phyloP scores from a whole-genome alignment of 2,113 vertebrate genomes.

The Diadophis punctatus region DNA sequence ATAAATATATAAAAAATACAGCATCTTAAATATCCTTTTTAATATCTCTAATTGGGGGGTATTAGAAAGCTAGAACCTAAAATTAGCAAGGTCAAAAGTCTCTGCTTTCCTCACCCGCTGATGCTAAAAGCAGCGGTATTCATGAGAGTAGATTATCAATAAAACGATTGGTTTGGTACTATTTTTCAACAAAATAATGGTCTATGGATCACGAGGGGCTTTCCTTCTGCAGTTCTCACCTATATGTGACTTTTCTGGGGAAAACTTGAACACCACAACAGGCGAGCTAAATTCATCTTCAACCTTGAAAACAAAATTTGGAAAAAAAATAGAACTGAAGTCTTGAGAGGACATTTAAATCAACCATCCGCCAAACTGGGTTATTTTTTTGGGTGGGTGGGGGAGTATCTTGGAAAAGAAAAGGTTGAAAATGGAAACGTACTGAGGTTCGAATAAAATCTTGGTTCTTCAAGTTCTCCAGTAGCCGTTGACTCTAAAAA shows the following conservation, averaged over 20 bases:
- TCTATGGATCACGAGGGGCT: not conserved
- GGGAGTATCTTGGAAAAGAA: not conserved
- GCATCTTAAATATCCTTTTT: not conserved
- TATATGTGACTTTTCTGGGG: constrained; percentile 67
- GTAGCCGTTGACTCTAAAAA: constrained; percentile 84
- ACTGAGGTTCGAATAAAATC: constrained; percentile 87
- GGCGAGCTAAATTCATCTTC: constrained; percentile 90
- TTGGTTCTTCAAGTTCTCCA: constrained; percentile 84
- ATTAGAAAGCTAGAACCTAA: not conserved
- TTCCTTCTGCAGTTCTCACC: constrained; percentile 63
- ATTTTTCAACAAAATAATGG: not conserved
- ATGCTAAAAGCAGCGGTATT: not conserved
- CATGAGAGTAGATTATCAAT: not conserved
- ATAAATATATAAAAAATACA: not conserved
- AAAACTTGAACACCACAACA: constrained; percentile 91
- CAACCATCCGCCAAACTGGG: not conserved
- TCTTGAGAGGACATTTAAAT: not conserved
- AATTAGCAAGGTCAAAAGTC: accelerated
- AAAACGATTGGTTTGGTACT: not conserved
- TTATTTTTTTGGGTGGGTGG: not conserved
- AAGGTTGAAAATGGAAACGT: constrained; percentile 49
- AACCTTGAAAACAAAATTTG: constrained; percentile 72
- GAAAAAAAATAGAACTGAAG: not conserved
- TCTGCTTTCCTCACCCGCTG: not conserved
- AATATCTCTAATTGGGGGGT: not conserved